Percentiles rank a stretch among this genome's conserved stretches.
These are phyloP conservation scores for Actinemys pallida DNA, from an alignment of 2,113 vertebrate genomes.

Conservation along the genomic window DNA sequence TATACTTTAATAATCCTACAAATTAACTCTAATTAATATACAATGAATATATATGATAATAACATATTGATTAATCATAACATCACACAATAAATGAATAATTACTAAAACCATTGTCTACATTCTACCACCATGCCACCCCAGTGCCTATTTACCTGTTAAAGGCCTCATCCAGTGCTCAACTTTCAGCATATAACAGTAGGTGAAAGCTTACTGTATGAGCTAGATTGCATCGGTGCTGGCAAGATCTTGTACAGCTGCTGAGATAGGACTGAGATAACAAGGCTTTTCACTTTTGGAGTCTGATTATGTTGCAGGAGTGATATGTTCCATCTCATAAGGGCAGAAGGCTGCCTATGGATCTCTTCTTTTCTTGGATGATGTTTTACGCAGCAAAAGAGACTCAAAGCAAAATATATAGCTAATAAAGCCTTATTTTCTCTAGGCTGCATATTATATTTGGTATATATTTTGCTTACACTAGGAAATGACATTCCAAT, in stretches of 20 bases:
- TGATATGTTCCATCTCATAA: constrained; percentile 71
- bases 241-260: constrained; percentile 33
- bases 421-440: constrained; percentile 11
- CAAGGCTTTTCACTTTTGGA: constrained; percentile 73
- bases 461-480: not conserved
- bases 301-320: constrained; percentile 73
- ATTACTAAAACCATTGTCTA: too few species aligned
- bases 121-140: not conserved
- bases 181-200: constrained; percentile 72
- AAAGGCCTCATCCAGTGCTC: constrained; percentile 48
- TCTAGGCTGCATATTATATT: constrained; percentile 6
- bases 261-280: constrained; percentile 67
- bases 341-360: constrained; percentile 55
- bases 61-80: too few species aligned
- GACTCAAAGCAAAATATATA: constrained; percentile 42
- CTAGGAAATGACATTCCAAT: not conserved
- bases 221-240: constrained; percentile 54
- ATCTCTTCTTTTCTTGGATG: constrained; percentile 56
- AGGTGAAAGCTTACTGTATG: constrained; percentile 74
- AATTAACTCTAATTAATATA: too few species aligned
- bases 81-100: too few species aligned
- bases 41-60: too few species aligned
- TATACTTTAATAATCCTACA: too few species aligned
- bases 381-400: constrained; percentile 52
- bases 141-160: constrained; percentile 46